Conservation (phyloP, 2,888 invertebrate genomes). For the Hypomecis punctinalis region DNA sequence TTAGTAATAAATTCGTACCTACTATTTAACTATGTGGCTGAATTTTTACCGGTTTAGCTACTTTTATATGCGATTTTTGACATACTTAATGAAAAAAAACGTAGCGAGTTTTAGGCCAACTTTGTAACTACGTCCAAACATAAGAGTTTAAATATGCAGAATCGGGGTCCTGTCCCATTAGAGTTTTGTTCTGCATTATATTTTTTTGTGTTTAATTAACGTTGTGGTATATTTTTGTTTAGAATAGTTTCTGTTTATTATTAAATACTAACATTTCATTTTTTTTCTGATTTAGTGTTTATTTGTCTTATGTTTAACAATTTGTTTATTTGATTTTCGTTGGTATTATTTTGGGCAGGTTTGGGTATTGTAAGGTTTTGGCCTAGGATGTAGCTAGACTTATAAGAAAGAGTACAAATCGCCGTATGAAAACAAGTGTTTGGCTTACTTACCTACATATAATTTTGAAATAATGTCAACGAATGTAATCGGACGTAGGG, state of each 20-base stretch:
- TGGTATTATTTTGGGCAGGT: constrained; percentile 82
- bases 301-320: constrained; percentile 68
- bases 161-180: constrained; percentile 48
- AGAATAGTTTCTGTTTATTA: constrained; percentile 77
- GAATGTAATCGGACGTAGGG: constrained; percentile 86
- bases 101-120: constrained; percentile 24
- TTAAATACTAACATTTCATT: constrained; percentile 71
- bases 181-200: constrained; percentile 61
- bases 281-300: constrained; percentile 66
- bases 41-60: constrained; percentile 30
- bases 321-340: constrained; percentile 68
- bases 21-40: constrained; percentile 8
- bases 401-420: constrained; percentile 85
- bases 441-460: constrained; percentile 83
- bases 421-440: constrained; percentile 76
- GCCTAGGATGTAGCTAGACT: constrained; percentile 84
- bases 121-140: constrained; percentile 30
- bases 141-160: constrained; percentile 37
- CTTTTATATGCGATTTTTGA: constrained; percentile 29
- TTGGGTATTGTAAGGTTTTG: constrained; percentile 85
- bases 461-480: constrained; percentile 83
- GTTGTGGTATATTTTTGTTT: constrained; percentile 72
- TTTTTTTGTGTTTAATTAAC: constrained; percentile 55
- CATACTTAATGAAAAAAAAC: constrained; percentile 15
- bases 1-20: constrained; percentile 19